Evolutionary conservation across 2,888 invertebrate genomes (phyloP), one percentile per base, ranked within the genome.

Genomic region (Epinotia demarniana): DNA sequence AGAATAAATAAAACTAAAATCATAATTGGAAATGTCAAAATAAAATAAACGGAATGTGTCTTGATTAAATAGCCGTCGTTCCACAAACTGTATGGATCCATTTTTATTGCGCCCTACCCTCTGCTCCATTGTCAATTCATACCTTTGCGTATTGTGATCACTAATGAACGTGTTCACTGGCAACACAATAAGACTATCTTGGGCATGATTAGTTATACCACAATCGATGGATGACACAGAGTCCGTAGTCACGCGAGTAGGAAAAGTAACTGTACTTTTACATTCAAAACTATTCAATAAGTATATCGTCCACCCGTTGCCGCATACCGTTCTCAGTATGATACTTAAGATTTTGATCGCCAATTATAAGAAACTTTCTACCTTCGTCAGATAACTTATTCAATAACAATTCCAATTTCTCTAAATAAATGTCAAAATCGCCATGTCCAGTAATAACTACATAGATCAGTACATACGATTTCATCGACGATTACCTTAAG

Each of bases 281-380:
- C 58, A 69, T 2, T n/a, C 43, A 12, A 19, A 60, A 19, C 19
- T 43, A 9, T 16, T 16, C 1, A 68, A 11, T n/a, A n/a, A n/a
- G n/a, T 39, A 58, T 13, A 8, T 58, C 19, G 6, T 66, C 53
- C 4, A 66, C 46, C n/a, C 58, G 57, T 5, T 18, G 57, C 8
- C 16, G 60, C 39, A 13, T 2, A 23, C n/a, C 27, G 16, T 61
- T 49, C 2, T 60, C 49, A 9, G 60, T 16, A 8, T 43, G 23
- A 27, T 60, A 60, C 1, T 70, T 23, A 4, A 60, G 60, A 33
- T 70, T 70, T 23, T 60, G 58, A 27, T 70, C 69, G 9, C 69
- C 69, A 23, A 69, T 18, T 8, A 69, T 19, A 1, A 60, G 8
- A 43, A 69, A 58, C 60, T 58, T 70, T 61, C 46, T 70, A n/a